Evolutionary conservation across 37 sponge, comb jelly and placozoan species (phyloP).

Genomic region (Geodia barretti): DNA sequence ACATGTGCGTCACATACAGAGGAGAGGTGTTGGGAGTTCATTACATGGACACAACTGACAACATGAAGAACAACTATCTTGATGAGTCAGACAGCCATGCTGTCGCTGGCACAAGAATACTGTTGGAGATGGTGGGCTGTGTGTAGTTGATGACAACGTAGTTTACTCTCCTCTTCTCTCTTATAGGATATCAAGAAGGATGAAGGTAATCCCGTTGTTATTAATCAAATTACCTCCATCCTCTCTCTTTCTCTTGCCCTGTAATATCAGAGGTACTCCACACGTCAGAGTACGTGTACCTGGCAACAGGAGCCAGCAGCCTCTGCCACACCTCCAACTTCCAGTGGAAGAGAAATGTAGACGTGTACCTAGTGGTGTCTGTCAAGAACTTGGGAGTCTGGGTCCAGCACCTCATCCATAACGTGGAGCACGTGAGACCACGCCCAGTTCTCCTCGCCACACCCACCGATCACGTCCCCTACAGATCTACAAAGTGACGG

Average conservation of each 20-base stretch:
- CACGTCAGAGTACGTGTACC: slow-evolving; percentile 70
- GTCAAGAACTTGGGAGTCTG: slow-evolving; percentile 68
- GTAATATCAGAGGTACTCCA: not conserved
- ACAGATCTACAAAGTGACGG: slow-evolving; percentile 43
- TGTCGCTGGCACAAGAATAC: slow-evolving; percentile 18
- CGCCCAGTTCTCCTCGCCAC: not conserved
- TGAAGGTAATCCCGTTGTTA: not conserved
- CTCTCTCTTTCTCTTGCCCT: not conserved
- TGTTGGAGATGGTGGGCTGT: slow-evolving; percentile 41
- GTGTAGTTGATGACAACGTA: not conserved
- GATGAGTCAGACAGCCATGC: not conserved
- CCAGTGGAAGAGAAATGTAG: slow-evolving; percentile 56
- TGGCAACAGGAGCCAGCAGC: not conserved
- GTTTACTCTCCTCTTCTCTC: not conserved
- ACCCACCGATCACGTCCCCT: not conserved
- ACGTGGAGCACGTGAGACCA: slow-evolving; percentile 73
- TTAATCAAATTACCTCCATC: not conserved
- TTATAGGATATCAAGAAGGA: not conserved
- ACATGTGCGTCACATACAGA: not conserved
- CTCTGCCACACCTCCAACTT: slow-evolving; percentile 52
- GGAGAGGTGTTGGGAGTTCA: slow-evolving; percentile 20
- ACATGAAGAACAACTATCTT: not conserved
- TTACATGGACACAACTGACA: slow-evolving; percentile 40
- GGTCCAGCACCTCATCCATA: slow-evolving; percentile 69
- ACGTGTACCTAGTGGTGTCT: slow-evolving; percentile 61